These are phyloP conservation scores for Harpalus rubripes DNA, from an alignment of 2,888 invertebrate genomes.

Conservation along the genomic window DNA sequence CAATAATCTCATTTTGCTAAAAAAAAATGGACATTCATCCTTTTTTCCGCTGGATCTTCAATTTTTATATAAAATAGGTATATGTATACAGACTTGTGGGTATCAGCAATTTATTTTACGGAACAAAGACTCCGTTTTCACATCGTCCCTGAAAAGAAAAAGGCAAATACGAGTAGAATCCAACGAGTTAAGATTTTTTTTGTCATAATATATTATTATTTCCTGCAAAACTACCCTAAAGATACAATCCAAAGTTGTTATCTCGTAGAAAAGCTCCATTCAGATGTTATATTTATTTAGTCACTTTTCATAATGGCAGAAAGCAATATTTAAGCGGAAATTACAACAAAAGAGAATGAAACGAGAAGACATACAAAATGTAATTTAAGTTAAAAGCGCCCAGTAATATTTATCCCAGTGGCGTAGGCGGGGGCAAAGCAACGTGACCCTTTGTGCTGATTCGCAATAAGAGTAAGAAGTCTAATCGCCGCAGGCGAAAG, in stretches of 20 bases:
- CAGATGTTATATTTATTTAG: constrained; percentile 59
- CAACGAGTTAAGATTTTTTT: no score
- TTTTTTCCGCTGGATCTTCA: no score
- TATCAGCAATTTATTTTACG: no score
- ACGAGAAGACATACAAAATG: constrained; percentile 62
- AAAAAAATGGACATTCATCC: no score
- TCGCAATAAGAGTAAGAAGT: constrained; percentile 55
- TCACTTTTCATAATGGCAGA: constrained; percentile 61
- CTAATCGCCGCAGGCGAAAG: constrained; percentile 56
- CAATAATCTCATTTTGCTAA: no score
- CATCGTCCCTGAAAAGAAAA: no score
- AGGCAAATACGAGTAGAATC: no score
- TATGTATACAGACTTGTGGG: no score
- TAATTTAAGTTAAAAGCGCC: constrained; percentile 64
- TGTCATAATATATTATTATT: no score
- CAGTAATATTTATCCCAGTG: constrained; percentile 57
- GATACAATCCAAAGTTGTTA: background rate
- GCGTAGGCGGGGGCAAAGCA: background rate
- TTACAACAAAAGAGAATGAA: constrained; percentile 62
- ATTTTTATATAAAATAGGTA: no score
- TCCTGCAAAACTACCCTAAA: background rate
- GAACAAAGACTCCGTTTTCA: no score
- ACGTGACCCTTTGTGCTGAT: constrained; percentile 52
- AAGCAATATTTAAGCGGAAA: constrained; percentile 65
- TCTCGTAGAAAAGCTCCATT: background rate